Evolutionary conservation across 2,113 vertebrate species (phyloP), one percentile per base, ranked within the genome.

Genomic region (Hippocampus abdominalis): DNA sequence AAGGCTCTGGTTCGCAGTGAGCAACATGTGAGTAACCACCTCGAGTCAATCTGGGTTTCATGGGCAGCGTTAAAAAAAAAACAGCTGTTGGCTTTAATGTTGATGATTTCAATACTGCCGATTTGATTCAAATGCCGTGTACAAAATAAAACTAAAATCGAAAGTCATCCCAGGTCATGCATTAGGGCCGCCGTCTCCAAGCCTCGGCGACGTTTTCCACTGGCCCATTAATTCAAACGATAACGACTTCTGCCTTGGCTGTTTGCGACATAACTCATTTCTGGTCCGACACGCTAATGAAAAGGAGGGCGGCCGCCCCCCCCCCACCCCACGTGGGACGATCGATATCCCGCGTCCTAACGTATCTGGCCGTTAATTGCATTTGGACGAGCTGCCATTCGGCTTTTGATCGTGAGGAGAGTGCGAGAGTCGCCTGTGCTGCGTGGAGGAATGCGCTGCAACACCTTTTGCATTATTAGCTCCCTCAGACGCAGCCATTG

Each of bases 1-100:
- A 91, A 93, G 57, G 92, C 92, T 4, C 89, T 98, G 83, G 82
- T 90, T 53, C 93, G 91, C 74, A 94, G 93, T 68, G 96, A 98
- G 48, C 71, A 90, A 57, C 96, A 98, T 16, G 96, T 98, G 86
- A 95, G 96, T 96, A 71, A 4, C 5, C 21, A 32, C 13, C n/a
- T 65, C 16, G 1, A 16, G 51, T n/a, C 21, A n/a, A 11, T 53
- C 42, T 13, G 39, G 12, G 12, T 29, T 29, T 56, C 25, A 27
- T 5, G 25, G 56, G 3, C 23, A 13, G 56, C 2, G 23, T 13
- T 12, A 7, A 11, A 27, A 11, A 12, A 15, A 76, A 81, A 77
- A 76, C 54, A 29, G 4, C 12, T 29, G 25, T 7, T 27, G 25
- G 12, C 13, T 29, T 29, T 29, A 4, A 15, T 8, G 25, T 6